Percentiles rank a stretch among this genome's conserved stretches.
Conservation (phyloP, 2,113 vertebrate species). For the Rhinolophus ferrumequinum region DNA sequence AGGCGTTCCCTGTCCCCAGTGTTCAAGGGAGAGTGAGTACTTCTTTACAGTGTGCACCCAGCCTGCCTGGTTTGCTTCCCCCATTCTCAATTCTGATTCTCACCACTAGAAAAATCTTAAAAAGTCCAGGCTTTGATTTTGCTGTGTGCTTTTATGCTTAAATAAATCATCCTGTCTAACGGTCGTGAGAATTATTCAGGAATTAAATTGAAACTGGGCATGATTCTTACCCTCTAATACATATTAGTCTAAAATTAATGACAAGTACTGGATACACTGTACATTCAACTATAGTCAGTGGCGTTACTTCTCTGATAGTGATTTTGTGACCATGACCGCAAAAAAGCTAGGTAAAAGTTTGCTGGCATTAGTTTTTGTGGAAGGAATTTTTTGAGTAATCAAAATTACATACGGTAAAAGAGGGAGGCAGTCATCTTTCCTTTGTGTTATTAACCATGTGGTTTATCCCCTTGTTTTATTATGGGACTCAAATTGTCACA, state of each 20-base stretch:
- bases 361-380: neutral
- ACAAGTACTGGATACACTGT: neutral
- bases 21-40: neutral
- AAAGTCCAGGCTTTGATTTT: conserved; percentile 5
- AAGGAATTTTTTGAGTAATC: neutral
- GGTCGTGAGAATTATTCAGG: conserved; percentile 42
- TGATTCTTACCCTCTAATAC: conserved; percentile 41
- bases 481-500: neutral
- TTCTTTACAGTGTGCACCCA: neutral
- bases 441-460: neutral
- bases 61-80: neutral
- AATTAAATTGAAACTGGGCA: conserved; percentile 52
- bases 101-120: neutral
- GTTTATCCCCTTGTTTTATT: neutral
- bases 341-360: neutral
- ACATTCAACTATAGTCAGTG: neutral
- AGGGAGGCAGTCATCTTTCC: neutral
- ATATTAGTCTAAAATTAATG: conserved; percentile 49
- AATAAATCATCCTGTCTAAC: conserved; percentile 46
- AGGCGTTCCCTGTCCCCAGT: neutral
- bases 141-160: neutral
- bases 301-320: neutral
- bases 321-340: neutral
- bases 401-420: neutral
- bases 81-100: neutral